Evolutionary conservation across 2,113 vertebrate species (phyloP), one percentile per base, ranked within the genome.

Genomic region (Erythrocercus mccallii): DNA sequence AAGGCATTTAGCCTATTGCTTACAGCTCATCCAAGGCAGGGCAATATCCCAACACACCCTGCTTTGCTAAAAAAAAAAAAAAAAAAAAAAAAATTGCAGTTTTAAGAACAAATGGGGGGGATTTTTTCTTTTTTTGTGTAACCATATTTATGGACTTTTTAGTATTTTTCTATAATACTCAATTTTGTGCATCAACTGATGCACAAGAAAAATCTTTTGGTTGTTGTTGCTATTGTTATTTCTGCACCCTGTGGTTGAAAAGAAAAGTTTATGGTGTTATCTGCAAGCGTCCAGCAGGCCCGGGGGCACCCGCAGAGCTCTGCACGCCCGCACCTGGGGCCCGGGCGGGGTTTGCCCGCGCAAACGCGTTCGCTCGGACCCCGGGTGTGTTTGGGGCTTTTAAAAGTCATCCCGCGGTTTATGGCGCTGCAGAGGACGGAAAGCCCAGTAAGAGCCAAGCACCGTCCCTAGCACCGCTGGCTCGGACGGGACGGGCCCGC

Each of bases 1-100:
- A 47, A 60, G 74, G 74, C 78, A 82, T 76, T 94, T 82, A 81
- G 94, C n/a, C 45, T 85, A 37, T 21, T 95, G 70, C 94, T 65
- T 62, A 94, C 85, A 94, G 25, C 70, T 93, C 88, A 76, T 90
- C 61, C 11, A 15, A 64, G 57, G 45, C 33, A 48, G 25, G 71
- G 86, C 79, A 50, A 15, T 19, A 42, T 31, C 81, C 71, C 85
- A 70, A 86, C 80, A 92, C 88, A 56, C 68, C 62, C 88, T 90
- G 30, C 58, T 86, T 31, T 56, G 44, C 44, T 33, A 38, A 8
- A 6, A 38, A 6, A 58, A 33, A 45, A 37, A 51, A 24, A 10
- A 17, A 25, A 38, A 19, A 25, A 17, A 18, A 30, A 11, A 40
- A 40, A 40, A 40, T 62, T 50, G 4, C 17, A 31, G 24, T 35